Conservation (phyloP, 1,140 invertebrate genomes). For the Drosophila lacertosa region DNA sequence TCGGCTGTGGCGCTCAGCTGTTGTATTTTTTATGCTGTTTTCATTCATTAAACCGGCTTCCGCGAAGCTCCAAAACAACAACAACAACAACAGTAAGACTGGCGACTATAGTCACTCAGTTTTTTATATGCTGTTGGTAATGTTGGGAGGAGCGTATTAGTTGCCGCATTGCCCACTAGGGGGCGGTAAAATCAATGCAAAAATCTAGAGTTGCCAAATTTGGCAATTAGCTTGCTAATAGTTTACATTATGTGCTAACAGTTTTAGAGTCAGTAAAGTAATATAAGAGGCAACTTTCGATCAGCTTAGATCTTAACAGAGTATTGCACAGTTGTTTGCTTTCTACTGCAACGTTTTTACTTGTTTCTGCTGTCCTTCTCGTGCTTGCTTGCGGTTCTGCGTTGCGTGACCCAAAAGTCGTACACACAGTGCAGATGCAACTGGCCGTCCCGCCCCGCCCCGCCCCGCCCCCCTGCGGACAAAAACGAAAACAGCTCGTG, state of each 20-base stretch:
- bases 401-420: constrained; percentile 73
- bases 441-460: constrained; percentile 11
- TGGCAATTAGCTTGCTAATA: too few species aligned
- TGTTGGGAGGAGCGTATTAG: background rate
- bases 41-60: constrained; percentile 82
- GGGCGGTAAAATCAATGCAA: too few species aligned
- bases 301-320: background rate
- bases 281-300: too few species aligned
- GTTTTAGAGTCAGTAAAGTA: too few species aligned
- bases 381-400: constrained; percentile 16
- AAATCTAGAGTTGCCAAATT: too few species aligned
- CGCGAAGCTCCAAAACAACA: constrained; percentile 56
- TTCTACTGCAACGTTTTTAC: constrained; percentile 25
- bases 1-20: constrained; percentile 68
- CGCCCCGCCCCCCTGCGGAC: too few species aligned
- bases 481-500: constrained; percentile 55
- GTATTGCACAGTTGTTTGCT: constrained; percentile 32
- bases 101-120: background rate
- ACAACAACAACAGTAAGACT: too few species aligned
- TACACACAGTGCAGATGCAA: constrained; percentile 58
- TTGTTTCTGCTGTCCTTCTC: constrained; percentile 45
- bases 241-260: too few species aligned
- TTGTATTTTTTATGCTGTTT: constrained; percentile 58
- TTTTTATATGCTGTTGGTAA: background rate
- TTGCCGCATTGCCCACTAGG: too few species aligned